Conservation (phyloP, 2,797 vertebrate species). For the Spondyliosoma cantharus region DNA sequence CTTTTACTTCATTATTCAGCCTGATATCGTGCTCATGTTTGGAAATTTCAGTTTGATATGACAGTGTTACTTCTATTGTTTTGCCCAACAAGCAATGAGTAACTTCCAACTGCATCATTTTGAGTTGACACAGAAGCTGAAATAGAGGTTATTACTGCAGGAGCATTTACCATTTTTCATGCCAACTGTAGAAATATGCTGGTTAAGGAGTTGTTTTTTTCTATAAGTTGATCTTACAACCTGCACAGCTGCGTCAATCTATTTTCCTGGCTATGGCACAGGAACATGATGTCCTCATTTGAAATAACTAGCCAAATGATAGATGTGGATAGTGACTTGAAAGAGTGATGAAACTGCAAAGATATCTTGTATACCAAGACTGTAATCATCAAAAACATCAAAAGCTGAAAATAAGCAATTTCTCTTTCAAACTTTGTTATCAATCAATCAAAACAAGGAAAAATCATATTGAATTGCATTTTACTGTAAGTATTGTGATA, state of each 20-base stretch:
- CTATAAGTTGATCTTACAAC: background rate
- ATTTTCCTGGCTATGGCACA: background rate
- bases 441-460: no score
- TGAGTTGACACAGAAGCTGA: background rate
- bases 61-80: background rate
- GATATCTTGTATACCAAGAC: background rate
- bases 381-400: background rate
- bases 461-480: background rate
- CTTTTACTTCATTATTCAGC: constrained; percentile 1
- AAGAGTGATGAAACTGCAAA: background rate
- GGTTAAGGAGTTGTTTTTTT: background rate
- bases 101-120: background rate
- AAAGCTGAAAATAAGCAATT: background rate
- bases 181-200: background rate
- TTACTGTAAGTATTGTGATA: background rate
- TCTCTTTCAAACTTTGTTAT: background rate
- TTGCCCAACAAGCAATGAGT: constrained; percentile 8
- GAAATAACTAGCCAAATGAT: background rate
- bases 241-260: background rate
- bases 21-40: constrained; percentile 5
- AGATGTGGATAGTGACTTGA: background rate
- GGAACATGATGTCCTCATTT: background rate
- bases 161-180: background rate
- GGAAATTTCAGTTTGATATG: constrained; percentile 1
- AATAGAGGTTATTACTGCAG: background rate